Conservation (phyloP, 1,140 invertebrate species). For the Drosophila neocordata region DNA sequence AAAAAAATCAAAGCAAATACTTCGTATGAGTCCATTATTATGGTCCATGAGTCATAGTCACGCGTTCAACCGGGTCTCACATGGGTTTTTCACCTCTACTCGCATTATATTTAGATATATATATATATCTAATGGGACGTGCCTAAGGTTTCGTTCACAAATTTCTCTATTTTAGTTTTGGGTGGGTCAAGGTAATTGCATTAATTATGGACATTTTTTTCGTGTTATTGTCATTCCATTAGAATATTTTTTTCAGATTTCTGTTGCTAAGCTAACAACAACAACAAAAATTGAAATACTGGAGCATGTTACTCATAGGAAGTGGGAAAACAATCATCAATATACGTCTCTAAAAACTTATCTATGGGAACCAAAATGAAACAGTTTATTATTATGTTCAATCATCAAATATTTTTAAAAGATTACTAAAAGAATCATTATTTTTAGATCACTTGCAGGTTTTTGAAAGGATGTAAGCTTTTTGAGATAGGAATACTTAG, state of each 20-base stretch:
- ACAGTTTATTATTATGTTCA: too few relatives aligned
- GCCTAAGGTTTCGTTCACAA: slow-evolving; percentile 13
- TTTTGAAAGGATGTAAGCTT: too few relatives aligned
- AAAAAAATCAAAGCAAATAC: slow-evolving; percentile 4
- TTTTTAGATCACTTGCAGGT: too few relatives aligned
- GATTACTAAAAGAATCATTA: too few relatives aligned
- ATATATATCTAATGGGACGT: slow-evolving; percentile 12
- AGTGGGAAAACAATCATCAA: not conserved
- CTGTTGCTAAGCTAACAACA: not conserved
- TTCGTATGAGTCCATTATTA: slow-evolving; percentile 15
- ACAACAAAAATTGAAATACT: not conserved
- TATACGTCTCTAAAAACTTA: not conserved
- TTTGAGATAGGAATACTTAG: too few relatives aligned
- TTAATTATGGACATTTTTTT: slow-evolving; percentile 11
- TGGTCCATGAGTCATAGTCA: slow-evolving; percentile 13
- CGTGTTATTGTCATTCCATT: slow-evolving; percentile 1
- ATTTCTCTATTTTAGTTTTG: slow-evolving; percentile 15
- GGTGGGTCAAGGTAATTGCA: slow-evolving; percentile 17
- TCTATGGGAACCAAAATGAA: not conserved
- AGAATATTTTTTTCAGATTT: not conserved
- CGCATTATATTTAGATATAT: not conserved
- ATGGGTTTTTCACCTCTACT: slow-evolving; percentile 9
- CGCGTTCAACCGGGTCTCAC: slow-evolving; percentile 1
- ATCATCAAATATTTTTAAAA: too few relatives aligned
- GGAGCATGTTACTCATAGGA: not conserved